Conservation (phyloP, 2,888 invertebrate species). For the Dyspetes luteomarginatus region DNA sequence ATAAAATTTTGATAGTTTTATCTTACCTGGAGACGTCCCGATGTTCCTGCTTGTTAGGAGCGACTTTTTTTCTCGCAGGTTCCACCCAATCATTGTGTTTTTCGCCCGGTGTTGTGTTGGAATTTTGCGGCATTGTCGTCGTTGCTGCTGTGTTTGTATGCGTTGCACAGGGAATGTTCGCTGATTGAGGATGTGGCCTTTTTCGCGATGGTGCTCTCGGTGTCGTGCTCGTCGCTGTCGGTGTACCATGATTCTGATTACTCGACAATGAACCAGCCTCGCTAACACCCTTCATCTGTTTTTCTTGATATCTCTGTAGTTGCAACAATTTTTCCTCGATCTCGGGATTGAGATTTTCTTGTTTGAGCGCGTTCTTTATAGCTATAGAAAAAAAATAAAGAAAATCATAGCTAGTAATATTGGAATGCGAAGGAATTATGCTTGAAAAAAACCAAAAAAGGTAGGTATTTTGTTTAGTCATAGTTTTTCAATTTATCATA, state of each 20-base stretch:
- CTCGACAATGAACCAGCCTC: conserved; percentile 78
- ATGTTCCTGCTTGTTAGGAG: conserved; percentile 75
- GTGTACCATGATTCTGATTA: conserved; percentile 76
- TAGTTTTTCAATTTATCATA: too few species aligned
- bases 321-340: conserved; percentile 96
- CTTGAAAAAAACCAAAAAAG: too few species aligned
- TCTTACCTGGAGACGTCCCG: conserved; percentile 76
- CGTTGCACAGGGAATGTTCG: conserved; percentile 41
- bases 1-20: conserved; percentile 6
- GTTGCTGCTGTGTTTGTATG: conserved; percentile 57
- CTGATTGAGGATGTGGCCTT: conserved; percentile 83
- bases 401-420: too few species aligned
- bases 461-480: too few species aligned
- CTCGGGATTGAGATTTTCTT: conserved; percentile 95
- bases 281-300: conserved; percentile 87
- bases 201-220: conserved; percentile 85
- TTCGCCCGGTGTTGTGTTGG: conserved; percentile 61
- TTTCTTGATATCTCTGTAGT: conserved; percentile 93
- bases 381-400: conserved; percentile 86
- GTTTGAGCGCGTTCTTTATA: conserved; percentile 95
- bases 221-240: conserved; percentile 69
- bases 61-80: conserved; percentile 79
- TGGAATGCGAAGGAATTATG: too few species aligned
- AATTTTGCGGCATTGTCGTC: conserved; percentile 44
- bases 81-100: conserved; percentile 74